Evolutionary conservation across 2,888 invertebrate species (phyloP).

Genomic region (Drosophila flavopinicola): DNA sequence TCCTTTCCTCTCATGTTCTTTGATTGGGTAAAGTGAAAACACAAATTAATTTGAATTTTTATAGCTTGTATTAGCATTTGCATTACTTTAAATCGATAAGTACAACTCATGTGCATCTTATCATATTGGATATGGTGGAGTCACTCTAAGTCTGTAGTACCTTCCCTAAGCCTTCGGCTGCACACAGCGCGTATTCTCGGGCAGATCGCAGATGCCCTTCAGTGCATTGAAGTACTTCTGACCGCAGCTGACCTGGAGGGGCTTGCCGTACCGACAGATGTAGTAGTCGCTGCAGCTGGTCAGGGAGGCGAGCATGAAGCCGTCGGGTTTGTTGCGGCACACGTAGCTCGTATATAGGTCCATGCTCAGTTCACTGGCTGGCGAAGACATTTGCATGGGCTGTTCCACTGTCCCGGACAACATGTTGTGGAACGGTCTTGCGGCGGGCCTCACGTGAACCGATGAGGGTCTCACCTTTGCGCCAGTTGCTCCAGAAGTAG

Average conservation of each 20-base stretch:
- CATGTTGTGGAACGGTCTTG: slow-evolving; percentile 27
- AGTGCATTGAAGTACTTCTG: slow-evolving; percentile 73
- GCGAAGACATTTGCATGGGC: slow-evolving; percentile 5
- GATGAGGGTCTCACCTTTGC: slow-evolving; percentile 27
- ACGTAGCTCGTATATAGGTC: slow-evolving; percentile 62
- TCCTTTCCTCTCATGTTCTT: no score
- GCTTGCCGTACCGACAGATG: slow-evolving; percentile 69
- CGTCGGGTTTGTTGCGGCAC: slow-evolving; percentile 73
- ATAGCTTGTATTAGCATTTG: slow-evolving; percentile 57
- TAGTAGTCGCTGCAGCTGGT: slow-evolving; percentile 77
- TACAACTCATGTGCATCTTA: slow-evolving; percentile 8
- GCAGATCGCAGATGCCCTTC: slow-evolving; percentile 78
- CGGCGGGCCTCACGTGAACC: slow-evolving; percentile 45
- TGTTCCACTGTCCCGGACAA: slow-evolving; percentile 14
- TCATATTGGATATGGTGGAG: slow-evolving; percentile 21
- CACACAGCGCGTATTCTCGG: slow-evolving; percentile 74
- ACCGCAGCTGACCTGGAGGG: slow-evolving; percentile 72
- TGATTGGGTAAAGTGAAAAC: neutral
- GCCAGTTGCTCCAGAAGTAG: neutral
- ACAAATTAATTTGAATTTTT: slow-evolving; percentile 8
- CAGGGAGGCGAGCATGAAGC: slow-evolving; percentile 75
- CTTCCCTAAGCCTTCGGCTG: slow-evolving; percentile 46
- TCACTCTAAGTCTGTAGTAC: neutral
- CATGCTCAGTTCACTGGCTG: slow-evolving; percentile 42
- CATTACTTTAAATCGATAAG: slow-evolving; percentile 19